phyloP scores from a whole-genome alignment of 1,140 invertebrate species.

The Cataglyphis hispanica region DNA sequence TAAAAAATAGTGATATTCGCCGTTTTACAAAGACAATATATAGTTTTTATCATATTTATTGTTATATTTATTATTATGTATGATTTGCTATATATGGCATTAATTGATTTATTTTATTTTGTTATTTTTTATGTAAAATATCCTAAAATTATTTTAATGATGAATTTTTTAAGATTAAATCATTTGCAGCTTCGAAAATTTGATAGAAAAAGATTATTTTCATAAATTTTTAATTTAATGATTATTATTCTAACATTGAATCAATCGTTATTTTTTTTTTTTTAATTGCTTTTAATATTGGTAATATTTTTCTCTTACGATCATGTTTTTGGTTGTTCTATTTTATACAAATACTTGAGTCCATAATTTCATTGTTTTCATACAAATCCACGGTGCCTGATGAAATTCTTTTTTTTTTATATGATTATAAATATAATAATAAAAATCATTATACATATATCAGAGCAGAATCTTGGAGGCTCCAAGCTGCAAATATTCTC shows the following conservation, averaged over 20 bases:
- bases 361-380: not conserved
- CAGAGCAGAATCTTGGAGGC: conserved; percentile 12
- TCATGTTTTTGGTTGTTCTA: not conserved
- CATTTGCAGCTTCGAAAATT: not conserved
- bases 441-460: not conserved
- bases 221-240: not conserved
- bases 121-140: not conserved
- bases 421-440: not conserved
- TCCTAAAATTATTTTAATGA: not conserved
- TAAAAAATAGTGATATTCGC: too few species aligned
- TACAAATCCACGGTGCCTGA: not conserved
- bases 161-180: not conserved
- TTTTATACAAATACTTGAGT: not conserved
- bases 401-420: not conserved
- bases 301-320: not conserved
- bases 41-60: not conserved
- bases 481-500: not conserved
- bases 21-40: too few species aligned
- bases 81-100: not conserved
- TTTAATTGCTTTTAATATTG: not conserved
- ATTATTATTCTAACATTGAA: not conserved
- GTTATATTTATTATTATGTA: not conserved
- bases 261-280: not conserved
- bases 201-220: not conserved
- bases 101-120: not conserved